These are phyloP conservation scores for Drosophila serrata DNA, from an alignment of 1,140 invertebrate species.

Conservation along the genomic window DNA sequence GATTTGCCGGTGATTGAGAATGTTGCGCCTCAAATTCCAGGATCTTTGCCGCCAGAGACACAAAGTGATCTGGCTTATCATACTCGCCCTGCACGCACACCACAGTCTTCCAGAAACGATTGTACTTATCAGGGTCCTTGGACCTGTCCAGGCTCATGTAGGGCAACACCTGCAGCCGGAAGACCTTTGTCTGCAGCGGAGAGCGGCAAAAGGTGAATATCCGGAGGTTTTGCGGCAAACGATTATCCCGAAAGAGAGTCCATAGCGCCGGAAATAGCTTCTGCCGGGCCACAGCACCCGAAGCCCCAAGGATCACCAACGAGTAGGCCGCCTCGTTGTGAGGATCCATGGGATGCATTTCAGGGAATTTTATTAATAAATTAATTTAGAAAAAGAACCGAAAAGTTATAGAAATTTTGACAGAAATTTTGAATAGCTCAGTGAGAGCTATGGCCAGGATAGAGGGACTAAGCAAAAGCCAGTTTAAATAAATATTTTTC, in stretches of 20 bases:
- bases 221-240: constrained; percentile 48
- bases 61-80: constrained; percentile 46
- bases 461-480: not conserved
- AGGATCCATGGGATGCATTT: constrained; percentile 54
- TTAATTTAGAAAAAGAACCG: constrained; percentile 25
- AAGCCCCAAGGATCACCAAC: constrained; percentile 66
- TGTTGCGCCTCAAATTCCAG: constrained; percentile 42
- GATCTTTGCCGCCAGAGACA: constrained; percentile 20
- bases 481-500: not conserved
- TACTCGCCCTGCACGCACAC: constrained; percentile 51
- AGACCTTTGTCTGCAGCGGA: constrained; percentile 27
- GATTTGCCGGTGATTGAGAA: constrained; percentile 45
- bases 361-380: not conserved
- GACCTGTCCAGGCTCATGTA: constrained; percentile 50
- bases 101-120: constrained; percentile 68
- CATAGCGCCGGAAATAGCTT: constrained; percentile 64
- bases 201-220: constrained; percentile 59
- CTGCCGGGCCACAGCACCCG: constrained; percentile 38
- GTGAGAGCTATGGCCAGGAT: constrained; percentile 1
- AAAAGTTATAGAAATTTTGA: not conserved
- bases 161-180: constrained; percentile 51
- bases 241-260: constrained; percentile 61
- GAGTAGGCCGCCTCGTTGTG: constrained; percentile 53
- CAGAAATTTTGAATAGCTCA: not conserved
- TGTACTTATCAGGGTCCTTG: constrained; percentile 58